Conservation (phyloP, 2,113 vertebrate genomes). For the Dicerorhinus sumatrensis region DNA sequence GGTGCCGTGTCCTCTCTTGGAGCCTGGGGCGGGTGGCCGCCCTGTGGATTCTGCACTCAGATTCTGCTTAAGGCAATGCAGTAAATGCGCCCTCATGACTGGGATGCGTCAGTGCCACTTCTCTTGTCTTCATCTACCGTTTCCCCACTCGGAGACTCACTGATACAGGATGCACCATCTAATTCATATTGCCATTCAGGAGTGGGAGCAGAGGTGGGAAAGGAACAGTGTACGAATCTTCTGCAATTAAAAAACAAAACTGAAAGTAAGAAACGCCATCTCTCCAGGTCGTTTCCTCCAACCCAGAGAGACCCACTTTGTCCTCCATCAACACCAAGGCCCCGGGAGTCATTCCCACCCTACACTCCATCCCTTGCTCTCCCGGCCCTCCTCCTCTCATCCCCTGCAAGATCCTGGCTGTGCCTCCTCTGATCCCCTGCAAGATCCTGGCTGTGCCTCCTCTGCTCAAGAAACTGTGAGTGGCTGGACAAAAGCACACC, state of each 20-base stretch:
- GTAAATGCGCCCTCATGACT: too few relatives aligned
- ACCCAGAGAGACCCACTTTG: background rate
- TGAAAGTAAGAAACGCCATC: too few relatives aligned
- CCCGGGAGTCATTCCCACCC: background rate
- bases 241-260: background rate
- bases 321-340: background rate
- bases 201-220: too few relatives aligned
- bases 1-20: too few relatives aligned
- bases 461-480: background rate
- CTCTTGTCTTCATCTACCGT: background rate
- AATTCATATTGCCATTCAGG: too few relatives aligned
- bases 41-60: too few relatives aligned
- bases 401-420: background rate
- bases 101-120: background rate
- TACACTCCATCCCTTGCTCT: background rate
- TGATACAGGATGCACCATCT: background rate
- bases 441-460: background rate
- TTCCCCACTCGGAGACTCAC: rapidly evolving
- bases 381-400: background rate
- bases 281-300: background rate
- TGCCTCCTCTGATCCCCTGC: too few relatives aligned
- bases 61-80: too few relatives aligned
- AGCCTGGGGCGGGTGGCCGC: too few relatives aligned
- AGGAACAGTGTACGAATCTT: background rate
- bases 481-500: background rate